Base-by-base conservation (phyloP, 2,797 vertebrate species). In the Clarias platycephalus region DNA sequence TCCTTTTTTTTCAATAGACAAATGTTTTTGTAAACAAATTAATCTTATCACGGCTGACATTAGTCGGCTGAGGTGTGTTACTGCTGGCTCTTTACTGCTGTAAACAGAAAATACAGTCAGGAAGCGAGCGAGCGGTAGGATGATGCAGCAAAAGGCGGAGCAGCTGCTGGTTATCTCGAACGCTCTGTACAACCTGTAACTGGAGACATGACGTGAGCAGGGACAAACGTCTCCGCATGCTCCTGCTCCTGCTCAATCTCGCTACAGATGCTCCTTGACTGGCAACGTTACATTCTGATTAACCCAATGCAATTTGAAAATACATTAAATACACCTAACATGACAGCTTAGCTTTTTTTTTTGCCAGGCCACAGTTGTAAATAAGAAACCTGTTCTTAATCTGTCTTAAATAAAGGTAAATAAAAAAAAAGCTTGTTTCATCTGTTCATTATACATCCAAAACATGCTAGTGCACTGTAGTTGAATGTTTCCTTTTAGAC, bases 121-220 rank as follows among this genome's bases (percentile, higher is more conserved):
- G 55, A 71, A 55, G 64, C 6, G 3, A 60, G 55, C n/a, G n/a
- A n/a, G 28, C 62, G 34, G 12, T 72, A 67, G 37, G 53, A 85
- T 78, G 72, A 85, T 80, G 84, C 84, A 85, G 79, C 71, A 78
- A 86, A 82, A 79, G 77, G 60, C 62, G 53, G 26, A 60, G 63
- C 5, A 67, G 71, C 55, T 49, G 49, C 76, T 84, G 58, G 24
- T 68, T 37, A 63, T 63, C 34, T 26, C 57, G 10, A 62, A 22
- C 3, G 2, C 13, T 26, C 57, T 78, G 22, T 62, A 44, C 62
- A 78, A 40, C 31, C 53, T 62, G 57, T 60, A 78, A 40, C 75
- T 34, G 12, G 31, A 62, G 75, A 60, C 57, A 62, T 62, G 57
- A 78, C 40, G 31, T 60, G 57, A 62, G 5, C 22, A 16, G n/a